phyloP scores from a whole-genome alignment of 1,140 invertebrate species.

The Metopolophium dirhodum region DNA sequence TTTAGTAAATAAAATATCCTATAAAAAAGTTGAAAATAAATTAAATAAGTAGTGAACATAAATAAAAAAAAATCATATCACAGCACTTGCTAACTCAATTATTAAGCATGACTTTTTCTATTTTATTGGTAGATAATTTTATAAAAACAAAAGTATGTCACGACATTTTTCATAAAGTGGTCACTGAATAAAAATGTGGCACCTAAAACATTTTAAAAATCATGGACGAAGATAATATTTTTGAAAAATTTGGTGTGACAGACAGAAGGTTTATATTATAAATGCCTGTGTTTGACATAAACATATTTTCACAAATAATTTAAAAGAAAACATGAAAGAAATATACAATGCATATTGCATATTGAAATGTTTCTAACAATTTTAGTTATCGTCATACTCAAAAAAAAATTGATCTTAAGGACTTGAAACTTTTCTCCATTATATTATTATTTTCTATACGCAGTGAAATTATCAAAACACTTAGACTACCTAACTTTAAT shows the following conservation, averaged over 20 bases:
- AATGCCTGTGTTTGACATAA: background rate
- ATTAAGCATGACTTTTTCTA: background rate
- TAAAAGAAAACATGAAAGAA: background rate
- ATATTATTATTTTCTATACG: too few species aligned
- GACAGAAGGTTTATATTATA: background rate
- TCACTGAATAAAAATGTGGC: background rate
- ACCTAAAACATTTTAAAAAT: background rate
- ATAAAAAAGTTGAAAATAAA: background rate
- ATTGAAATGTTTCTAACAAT: background rate
- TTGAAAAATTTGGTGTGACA: background rate
- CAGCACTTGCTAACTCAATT: background rate
- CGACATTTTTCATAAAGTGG: background rate
- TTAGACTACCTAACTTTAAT: too few species aligned
- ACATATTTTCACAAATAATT: background rate
- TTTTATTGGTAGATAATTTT: background rate
- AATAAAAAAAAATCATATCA: background rate
- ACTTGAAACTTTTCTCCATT: too few species aligned
- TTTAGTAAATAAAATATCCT: background rate
- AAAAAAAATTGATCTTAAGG: too few species aligned
- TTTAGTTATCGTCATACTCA: too few species aligned
- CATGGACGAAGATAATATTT: background rate
- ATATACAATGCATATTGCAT: background rate
- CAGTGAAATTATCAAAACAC: too few species aligned
- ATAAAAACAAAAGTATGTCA: background rate
- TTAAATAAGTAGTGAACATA: background rate